These are phyloP conservation scores for Torymus tubicola DNA, from an alignment of 2,888 invertebrate genomes.

Conservation along the genomic window DNA sequence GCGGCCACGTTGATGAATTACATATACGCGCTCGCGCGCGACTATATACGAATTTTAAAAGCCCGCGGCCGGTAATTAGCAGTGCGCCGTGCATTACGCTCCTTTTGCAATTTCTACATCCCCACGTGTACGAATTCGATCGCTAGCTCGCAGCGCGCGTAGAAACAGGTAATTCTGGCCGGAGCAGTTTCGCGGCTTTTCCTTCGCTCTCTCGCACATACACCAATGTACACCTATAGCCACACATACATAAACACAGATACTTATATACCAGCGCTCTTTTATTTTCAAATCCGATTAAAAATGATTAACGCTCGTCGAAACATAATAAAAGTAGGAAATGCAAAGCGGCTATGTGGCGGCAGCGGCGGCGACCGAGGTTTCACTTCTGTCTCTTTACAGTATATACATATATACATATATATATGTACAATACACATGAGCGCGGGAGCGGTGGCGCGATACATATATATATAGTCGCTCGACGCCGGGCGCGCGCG, in stretches of 20 bases:
- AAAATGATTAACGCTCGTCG: conserved; percentile 49
- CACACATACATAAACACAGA: too few species aligned
- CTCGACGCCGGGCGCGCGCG: neutral
- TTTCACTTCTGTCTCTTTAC: conserved; percentile 22
- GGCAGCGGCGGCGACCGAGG: neutral
- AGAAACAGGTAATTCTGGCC: conserved; percentile 52
- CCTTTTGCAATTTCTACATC: neutral
- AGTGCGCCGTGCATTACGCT: too few species aligned
- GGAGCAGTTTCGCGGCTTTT: conserved; percentile 44
- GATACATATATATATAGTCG: neutral
- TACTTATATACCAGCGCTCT: neutral
- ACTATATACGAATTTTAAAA: too few species aligned
- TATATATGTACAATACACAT: too few species aligned
- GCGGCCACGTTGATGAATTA: too few species aligned
- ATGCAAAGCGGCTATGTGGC: conserved; percentile 52
- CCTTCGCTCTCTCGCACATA: neutral
- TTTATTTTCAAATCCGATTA: conserved; percentile 39
- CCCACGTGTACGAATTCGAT: conserved; percentile 15
- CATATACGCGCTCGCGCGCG: too few species aligned
- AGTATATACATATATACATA: too few species aligned
- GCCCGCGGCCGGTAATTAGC: too few species aligned
- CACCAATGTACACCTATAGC: too few species aligned
- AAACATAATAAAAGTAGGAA: conserved; percentile 51
- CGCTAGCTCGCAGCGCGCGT: neutral
- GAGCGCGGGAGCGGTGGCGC: too few species aligned